Evolutionary conservation across 1,140 invertebrate species (phyloP), one percentile per base, ranked within the genome.

Genomic region (Bombus haemorrhoidalis): DNA sequence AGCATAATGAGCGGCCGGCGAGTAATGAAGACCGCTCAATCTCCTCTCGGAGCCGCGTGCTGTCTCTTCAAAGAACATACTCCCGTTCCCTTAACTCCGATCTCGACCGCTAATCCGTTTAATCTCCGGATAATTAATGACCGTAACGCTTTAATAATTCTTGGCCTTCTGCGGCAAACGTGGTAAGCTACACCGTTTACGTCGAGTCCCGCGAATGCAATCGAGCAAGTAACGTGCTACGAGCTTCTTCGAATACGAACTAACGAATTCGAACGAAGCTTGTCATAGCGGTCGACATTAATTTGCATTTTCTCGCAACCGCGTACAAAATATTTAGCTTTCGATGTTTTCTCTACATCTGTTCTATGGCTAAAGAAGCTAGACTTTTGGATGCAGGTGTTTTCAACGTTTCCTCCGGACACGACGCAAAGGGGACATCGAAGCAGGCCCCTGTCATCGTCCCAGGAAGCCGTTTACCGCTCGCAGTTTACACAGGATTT

Each of bases 1-100:
- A 93, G 87, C 77, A 92, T 93, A 93, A 93, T 92, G 92, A 93
- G 91, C 89, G 83, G 86, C 64, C 86, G 82, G 90, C 92, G 92
- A 86, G 91, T 93, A 93, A 93, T 88, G 92, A 93, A 93, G 92
- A 93, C 87, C 89, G 92, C 90, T 93, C 92, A 91, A 93, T 93
- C 91, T 91, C 78, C 74, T 86, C 81, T 57, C 81, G 75, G 39
- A 62, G 66, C 87, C 83, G 83, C 86, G 86, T 73, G 75, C 84
- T 84, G 68, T 84, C 72, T 87, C 85, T 88, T 71, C 86, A 90
- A 87, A 89, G 85, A 86, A 85, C 86, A 68, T 81, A 86, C 71
- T 82, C 85, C 75, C 89, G 73, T 85, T 85, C 71, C 77, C 81
- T 86, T 47, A 75, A 87, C 68, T 87, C 84, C 82, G 74, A 84